Evolutionary conservation across 1,140 invertebrate species (phyloP).

Genomic region (Samia ricini): DNA sequence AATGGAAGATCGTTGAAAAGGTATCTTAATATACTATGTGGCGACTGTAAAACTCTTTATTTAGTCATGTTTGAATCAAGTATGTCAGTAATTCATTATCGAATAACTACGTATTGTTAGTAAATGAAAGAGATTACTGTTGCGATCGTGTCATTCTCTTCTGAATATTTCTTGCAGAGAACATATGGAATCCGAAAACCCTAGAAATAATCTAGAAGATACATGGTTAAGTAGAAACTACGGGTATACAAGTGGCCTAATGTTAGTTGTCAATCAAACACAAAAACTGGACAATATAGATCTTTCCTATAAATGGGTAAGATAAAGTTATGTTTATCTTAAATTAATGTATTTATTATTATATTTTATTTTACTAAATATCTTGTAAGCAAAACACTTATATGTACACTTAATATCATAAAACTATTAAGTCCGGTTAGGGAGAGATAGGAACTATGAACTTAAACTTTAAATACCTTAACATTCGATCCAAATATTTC

Average conservation of each 20-base stretch:
- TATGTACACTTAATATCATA: too few species aligned
- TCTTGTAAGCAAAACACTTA: too few species aligned
- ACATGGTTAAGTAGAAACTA: constrained; percentile 10
- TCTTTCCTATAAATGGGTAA: constrained; percentile 57
- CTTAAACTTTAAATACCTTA: too few species aligned
- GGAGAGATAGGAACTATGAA: too few species aligned
- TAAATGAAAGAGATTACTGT: too few species aligned
- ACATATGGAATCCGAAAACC: constrained; percentile 5
- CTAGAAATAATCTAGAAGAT: neutral
- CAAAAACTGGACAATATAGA: constrained; percentile 26
- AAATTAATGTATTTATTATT: neutral
- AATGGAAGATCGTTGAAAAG: constrained; percentile 52
- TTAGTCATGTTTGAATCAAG: too few species aligned
- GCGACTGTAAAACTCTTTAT: neutral
- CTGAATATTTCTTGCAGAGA: constrained; percentile 13
- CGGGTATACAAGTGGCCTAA: constrained; percentile 32
- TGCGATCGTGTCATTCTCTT: too few species aligned
- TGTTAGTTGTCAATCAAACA: constrained; percentile 46
- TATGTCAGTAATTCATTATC: too few species aligned
- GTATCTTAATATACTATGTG: constrained; percentile 19
- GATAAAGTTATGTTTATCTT: neutral
- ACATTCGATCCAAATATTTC: too few species aligned
- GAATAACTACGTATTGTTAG: too few species aligned
- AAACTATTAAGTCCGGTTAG: too few species aligned
- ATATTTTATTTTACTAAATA: too few species aligned